Evolutionary conservation across 2,797 vertebrate species (phyloP), one percentile per base, ranked within the genome.

Genomic region (Podarcis siculus): DNA sequence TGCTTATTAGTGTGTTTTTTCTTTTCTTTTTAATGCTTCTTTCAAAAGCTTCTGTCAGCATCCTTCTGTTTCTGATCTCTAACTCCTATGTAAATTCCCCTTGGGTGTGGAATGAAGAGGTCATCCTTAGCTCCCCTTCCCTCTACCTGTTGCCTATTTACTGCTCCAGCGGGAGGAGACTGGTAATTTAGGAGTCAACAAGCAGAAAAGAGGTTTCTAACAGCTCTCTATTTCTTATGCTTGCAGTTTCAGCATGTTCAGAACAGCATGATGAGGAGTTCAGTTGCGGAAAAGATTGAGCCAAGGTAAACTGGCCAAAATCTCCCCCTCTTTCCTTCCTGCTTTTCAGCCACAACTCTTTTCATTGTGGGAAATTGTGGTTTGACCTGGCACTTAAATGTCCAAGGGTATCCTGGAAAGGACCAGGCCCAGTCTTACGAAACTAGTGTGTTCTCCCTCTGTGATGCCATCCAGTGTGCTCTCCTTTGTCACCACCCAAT

Each of bases 221-320:
- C 42, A 58, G 91, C 12, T 93, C 79, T 91, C 61, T 39, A 93
- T 2, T 69, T 87, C 83, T 86, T 92, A 12, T 93, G 27, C 55
- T 95, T 97, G 87, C 97, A 99, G 99, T 99, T 99, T 95, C 99
- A 99, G 95, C 97, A 98, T 49, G 97, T 99, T 85, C 98, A 99
- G 97, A 98, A 92, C 96, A 98, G 97, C 95, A 98, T 99, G 98
- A 98, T 99, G 96, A 98, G 98, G 96, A 98, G 97, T 35, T 94
- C 97, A 79, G 93, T 98, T 6, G 93, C 96, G 25, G 99, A 99
- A 90, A 98, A 97, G 96, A 98, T 99, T 15, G 99, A 99, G 91
- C 98, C 99, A 89, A 98, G 98, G 99, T 99, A 96, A 37, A 88
- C 87, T 58, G 23, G 85, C 83, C 79, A 66, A 25, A 17, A 17